Conservation (phyloP, 2,113 vertebrate species). For the Corythornis vintsioides region DNA sequence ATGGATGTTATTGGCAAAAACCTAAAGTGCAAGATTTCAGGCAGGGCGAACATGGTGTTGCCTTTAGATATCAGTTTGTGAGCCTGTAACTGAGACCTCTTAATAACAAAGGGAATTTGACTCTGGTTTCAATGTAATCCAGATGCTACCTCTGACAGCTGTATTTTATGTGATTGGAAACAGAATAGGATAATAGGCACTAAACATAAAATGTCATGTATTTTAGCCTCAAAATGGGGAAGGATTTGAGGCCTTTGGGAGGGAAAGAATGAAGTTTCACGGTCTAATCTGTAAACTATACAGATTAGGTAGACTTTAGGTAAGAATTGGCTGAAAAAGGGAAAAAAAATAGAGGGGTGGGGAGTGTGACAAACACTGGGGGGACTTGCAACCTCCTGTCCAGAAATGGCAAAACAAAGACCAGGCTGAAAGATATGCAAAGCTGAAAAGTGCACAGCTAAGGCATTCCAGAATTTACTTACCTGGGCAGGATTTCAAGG, state of each 20-base stretch:
- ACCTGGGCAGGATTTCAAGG: neutral
- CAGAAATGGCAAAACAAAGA: neutral
- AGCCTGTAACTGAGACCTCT: neutral
- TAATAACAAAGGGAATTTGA: neutral
- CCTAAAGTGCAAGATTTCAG: neutral
- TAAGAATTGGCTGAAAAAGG: neutral
- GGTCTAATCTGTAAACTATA: neutral
- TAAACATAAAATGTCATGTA: neutral
- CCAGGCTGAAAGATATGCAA: neutral
- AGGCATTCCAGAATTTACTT: neutral
- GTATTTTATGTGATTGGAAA: neutral
- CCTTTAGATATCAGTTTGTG: neutral
- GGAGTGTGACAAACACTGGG: neutral
- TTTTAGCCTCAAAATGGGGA: neutral
- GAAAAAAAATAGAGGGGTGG: no score
- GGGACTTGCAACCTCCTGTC: neutral
- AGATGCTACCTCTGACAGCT: neutral
- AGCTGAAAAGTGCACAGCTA: neutral
- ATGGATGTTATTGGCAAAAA: neutral
- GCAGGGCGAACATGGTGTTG: neutral
- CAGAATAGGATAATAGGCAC: neutral
- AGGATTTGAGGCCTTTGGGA: neutral
- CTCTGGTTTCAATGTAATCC: neutral
- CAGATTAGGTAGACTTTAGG: neutral
- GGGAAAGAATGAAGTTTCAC: neutral